These are phyloP conservation scores for Eurytoma californica DNA, from an alignment of 2,888 invertebrate species.

Conservation along the genomic window DNA sequence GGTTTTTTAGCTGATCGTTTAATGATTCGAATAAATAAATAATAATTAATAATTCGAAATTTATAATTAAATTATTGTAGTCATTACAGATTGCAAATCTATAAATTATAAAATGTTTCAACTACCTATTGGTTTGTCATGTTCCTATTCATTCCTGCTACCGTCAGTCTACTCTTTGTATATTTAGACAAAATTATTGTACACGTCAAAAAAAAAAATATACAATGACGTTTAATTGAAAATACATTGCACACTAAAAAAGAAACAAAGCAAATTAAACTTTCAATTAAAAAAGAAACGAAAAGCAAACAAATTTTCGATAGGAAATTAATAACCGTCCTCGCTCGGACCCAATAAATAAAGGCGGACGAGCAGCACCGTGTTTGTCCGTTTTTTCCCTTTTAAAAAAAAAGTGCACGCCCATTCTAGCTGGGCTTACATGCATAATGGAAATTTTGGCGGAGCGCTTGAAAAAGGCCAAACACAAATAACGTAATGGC, in stretches of 20 bases:
- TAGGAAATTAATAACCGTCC: slow-evolving; percentile 18
- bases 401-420: slow-evolving; percentile 29
- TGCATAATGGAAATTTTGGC: slow-evolving; percentile 48
- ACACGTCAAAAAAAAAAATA: too few species aligned
- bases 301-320: slow-evolving; percentile 21
- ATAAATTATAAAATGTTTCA: too few species aligned
- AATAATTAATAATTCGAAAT: too few species aligned
- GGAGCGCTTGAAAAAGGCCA: slow-evolving; percentile 45
- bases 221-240: too few species aligned
- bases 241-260: neutral
- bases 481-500: slow-evolving; percentile 55
- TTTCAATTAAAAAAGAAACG: neutral
- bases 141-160: too few species aligned
- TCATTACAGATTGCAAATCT: too few species aligned
- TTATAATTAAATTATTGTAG: too few species aligned
- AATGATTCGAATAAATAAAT: too few species aligned
- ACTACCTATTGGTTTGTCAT: too few species aligned
- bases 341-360: slow-evolving; percentile 17
- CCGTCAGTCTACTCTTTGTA: too few species aligned
- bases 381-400: slow-evolving; percentile 21
- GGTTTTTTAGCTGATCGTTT: too few species aligned
- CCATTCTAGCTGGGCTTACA: slow-evolving; percentile 16
- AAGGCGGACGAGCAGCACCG: neutral
- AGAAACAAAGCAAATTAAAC: neutral
- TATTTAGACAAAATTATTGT: too few species aligned